phyloP scores from a whole-genome alignment of 2,797 vertebrate species.

The Lagorchestes hirsutus region DNA sequence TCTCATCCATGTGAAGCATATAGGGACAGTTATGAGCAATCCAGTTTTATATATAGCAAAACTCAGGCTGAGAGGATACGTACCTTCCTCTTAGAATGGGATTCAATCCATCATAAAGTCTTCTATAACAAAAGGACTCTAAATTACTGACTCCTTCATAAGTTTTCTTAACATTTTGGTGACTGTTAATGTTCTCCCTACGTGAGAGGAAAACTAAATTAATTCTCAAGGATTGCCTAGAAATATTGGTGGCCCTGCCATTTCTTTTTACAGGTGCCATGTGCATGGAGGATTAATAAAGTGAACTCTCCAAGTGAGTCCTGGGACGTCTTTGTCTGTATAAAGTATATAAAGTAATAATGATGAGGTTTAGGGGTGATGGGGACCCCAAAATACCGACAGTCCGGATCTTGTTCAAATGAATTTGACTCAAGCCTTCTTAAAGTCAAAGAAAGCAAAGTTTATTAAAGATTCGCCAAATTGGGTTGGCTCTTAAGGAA shows the following conservation, averaged over 20 bases:
- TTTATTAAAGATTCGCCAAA: no score
- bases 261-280: background rate
- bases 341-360: background rate
- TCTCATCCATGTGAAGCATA: background rate
- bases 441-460: no score
- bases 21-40: background rate
- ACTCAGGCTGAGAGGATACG: background rate
- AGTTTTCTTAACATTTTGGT: background rate
- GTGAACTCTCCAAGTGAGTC: background rate
- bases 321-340: background rate
- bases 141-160: background rate
- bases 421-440: no score
- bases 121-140: background rate
- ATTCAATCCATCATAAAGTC: background rate
- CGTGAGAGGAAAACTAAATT: background rate
- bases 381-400: no score
- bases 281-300: background rate
- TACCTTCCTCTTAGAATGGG: background rate
- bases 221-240: background rate
- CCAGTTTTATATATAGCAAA: background rate
- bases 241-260: background rate
- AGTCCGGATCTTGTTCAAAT: no score
- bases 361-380: no score
- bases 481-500: no score
- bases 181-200: background rate